Base-by-base conservation (phyloP, 2,113 vertebrate species). In the Callaeas wilsoni region DNA sequence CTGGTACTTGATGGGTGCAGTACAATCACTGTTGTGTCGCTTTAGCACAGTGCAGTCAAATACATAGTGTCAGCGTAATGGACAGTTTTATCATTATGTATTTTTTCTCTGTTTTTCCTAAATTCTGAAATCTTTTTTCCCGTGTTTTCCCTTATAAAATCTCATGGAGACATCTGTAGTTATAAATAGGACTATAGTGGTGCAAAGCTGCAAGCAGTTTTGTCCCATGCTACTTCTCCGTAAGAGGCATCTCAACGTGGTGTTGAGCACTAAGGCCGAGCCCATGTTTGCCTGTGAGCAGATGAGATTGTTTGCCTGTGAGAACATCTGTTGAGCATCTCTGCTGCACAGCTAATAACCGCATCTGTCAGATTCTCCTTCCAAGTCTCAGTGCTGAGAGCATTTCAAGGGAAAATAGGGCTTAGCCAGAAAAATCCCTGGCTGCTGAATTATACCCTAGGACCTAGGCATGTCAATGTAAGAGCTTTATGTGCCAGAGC, bases 321-420 rank as follows among this genome's bases (percentile, higher is more conserved):
- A 76, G 73, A 93, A 92, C 92, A 94, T 73, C 90, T 93, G 90
- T 35, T 85, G 70, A 77, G 67, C 55, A 65, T 69, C 79, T 64
- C 82, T 85, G 69, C 76, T 87, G 53, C 69, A 41, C 35, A 65
- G 91, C 81, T 87, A 84, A 84, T 87, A 82, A 85, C 41, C 30
- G 69, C 16, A 69, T 90, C 74, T 75, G 12, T 77, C 4, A 2
- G 33, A 41, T 94, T 89, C 27, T 94, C 82, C 46, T 94, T 94
- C 67, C 59, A 76, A 73, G 21, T 37, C 26, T 46, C 41, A 50
- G 23, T 3, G 39, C 35, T 23, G 25, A 93, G n/a, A 92, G 41
- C 41, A 46, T 89, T 93, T 94, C 12, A 67, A 82, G 70, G 50
- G 84, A 92, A 94, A 94, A 79, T 0, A 37, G 32, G 22, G 49